Evolutionary conservation across 2,113 vertebrate genomes (phyloP).

Genomic region (Apteryx owenii): DNA sequence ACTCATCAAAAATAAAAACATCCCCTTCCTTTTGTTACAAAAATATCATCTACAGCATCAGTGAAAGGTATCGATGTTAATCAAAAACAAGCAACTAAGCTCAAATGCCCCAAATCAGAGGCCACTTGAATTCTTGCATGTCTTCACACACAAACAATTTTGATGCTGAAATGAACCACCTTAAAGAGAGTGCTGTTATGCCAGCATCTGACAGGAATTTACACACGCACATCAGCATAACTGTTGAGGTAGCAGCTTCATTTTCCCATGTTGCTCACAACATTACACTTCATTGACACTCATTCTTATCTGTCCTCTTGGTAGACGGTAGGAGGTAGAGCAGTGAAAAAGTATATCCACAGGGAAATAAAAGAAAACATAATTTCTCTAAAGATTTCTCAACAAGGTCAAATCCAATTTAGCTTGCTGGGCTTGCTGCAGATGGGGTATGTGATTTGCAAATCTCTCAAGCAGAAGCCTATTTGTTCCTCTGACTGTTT

Average conservation of each 20-base stretch:
- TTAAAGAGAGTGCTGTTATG: background rate
- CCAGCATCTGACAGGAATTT: background rate
- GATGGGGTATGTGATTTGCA: background rate
- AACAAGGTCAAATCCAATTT: slow-evolving; percentile 22
- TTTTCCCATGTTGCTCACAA: background rate
- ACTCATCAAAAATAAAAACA: background rate
- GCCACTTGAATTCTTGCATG: background rate
- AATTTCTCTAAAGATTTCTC: slow-evolving; percentile 37
- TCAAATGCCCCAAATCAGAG: background rate
- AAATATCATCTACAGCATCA: accelerated
- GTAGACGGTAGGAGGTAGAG: background rate
- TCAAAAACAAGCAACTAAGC: background rate
- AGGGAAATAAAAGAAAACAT: slow-evolving; percentile 44
- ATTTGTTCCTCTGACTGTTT: slow-evolving; percentile 43
- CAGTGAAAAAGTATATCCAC: slow-evolving; percentile 1
- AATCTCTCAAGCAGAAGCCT: background rate
- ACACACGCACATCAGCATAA: background rate
- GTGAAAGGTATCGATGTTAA: background rate
- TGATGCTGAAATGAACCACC: background rate
- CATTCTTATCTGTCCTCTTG: background rate
- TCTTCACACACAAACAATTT: background rate
- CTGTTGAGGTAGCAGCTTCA: background rate
- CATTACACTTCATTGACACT: background rate
- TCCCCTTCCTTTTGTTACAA: background rate
- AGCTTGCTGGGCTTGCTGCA: background rate